Conservation (phyloP, 2,888 invertebrate species). For the Pheosia gnoma region DNA sequence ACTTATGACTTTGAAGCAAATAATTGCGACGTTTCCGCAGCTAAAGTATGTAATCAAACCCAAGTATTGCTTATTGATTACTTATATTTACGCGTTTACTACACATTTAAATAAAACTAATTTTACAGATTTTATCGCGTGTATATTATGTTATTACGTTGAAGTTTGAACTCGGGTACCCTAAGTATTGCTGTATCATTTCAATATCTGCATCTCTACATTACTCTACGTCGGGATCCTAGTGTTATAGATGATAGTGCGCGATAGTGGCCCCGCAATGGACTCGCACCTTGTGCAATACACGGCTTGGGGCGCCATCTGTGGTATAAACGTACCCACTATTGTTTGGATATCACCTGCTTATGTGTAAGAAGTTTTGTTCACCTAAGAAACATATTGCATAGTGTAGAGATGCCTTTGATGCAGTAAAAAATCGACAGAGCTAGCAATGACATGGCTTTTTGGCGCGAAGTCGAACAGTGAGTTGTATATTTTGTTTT, state of each 20-base stretch:
- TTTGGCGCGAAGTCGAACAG: no score
- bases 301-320: constrained; percentile 70
- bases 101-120: no score
- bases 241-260: constrained; percentile 73
- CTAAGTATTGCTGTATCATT: constrained; percentile 4
- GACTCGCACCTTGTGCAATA: constrained; percentile 70
- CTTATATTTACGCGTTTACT: no score
- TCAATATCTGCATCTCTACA: constrained; percentile 25
- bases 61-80: no score
- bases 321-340: constrained; percentile 28
- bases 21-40: no score
- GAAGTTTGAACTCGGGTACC: no score
- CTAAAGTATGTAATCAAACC: no score
- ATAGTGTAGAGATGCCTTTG: background rate
- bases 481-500: no score
- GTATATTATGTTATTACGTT: no score
- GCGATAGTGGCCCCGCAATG: constrained; percentile 55
- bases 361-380: background rate
- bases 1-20: no score
- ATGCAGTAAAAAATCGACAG: background rate
- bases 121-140: no score
- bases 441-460: no score
- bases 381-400: background rate
- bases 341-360: constrained; percentile 44
- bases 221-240: constrained; percentile 44